A percentile compares a stretch with the other conserved stretches of the same genome.
phyloP scores from a whole-genome alignment of 2,797 vertebrate species.

The Pempheris klunzingeri region DNA sequence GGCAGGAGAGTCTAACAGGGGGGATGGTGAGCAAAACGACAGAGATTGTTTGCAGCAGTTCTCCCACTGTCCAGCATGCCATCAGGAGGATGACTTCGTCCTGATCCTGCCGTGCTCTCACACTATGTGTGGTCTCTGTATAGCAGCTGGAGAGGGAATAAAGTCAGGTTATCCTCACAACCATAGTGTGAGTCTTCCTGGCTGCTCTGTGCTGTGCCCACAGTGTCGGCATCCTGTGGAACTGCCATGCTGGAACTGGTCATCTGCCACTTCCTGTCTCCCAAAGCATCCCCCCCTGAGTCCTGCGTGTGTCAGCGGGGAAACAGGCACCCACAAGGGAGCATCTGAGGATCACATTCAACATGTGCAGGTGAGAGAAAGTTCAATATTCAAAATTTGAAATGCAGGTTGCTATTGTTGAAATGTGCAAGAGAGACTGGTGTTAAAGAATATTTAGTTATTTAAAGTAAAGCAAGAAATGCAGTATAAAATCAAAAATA shows the following conservation, averaged over 20 bases:
- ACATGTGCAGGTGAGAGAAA: slow-evolving; percentile 41
- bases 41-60: slow-evolving; percentile 33
- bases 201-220: slow-evolving; percentile 74
- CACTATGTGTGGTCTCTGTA: slow-evolving; percentile 73
- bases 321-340: background rate
- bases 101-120: slow-evolving; percentile 84
- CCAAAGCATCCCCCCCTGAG: slow-evolving; percentile 70
- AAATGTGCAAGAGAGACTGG: background rate
- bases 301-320: slow-evolving; percentile 1
- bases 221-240: slow-evolving; percentile 76
- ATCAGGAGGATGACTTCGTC: slow-evolving; percentile 22
- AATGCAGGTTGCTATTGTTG: background rate
- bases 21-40: slow-evolving; percentile 23
- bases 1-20: background rate
- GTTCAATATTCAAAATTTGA: background rate
- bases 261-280: slow-evolving; percentile 73
- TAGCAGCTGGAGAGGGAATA: slow-evolving; percentile 44
- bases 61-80: slow-evolving; percentile 74
- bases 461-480: too few species aligned
- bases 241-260: slow-evolving; percentile 79
- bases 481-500: too few species aligned
- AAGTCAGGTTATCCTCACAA: background rate
- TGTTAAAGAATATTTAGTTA: background rate
- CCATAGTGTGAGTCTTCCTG: background rate
- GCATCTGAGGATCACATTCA: background rate